A percentile compares a stretch with the other conserved stretches of the same genome.
phyloP scores from a whole-genome alignment of 2,797 vertebrate genomes.

The Glyptemys insculpta region DNA sequence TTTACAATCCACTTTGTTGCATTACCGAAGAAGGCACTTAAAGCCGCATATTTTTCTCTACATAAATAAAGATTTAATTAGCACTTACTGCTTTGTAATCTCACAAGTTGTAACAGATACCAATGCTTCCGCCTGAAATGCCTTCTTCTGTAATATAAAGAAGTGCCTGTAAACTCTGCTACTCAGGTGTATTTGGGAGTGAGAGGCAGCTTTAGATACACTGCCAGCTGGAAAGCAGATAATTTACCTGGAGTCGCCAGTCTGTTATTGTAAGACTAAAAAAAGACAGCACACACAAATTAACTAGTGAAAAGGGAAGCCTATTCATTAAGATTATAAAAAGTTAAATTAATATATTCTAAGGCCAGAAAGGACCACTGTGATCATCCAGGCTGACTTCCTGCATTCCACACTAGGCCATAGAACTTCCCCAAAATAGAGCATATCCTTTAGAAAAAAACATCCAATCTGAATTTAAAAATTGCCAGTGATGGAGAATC shows the following conservation, averaged over 20 bases:
- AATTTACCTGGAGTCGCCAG: not conserved
- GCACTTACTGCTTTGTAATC: conserved; percentile 36
- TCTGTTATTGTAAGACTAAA: conserved; percentile 1
- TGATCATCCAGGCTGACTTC: not conserved
- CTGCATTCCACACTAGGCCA: not conserved
- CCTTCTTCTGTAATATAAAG: conserved; percentile 18
- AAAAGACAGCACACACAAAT: not conserved
- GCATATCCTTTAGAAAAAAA: not conserved
- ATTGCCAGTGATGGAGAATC: not conserved
- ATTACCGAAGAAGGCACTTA: conserved; percentile 45
- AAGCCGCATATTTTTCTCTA: conserved; percentile 31
- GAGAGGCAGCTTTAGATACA: conserved; percentile 13
- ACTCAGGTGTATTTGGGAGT: not conserved
- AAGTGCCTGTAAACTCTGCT: conserved; percentile 13
- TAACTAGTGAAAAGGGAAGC: not conserved
- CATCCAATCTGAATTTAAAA: not conserved
- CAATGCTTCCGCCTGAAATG: conserved; percentile 28
- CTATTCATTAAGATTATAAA: not conserved
- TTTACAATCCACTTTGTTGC: conserved; percentile 46
- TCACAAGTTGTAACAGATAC: conserved; percentile 37
- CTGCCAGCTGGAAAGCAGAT: not conserved
- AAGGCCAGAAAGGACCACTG: not conserved
- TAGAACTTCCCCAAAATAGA: not conserved
- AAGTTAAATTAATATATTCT: not conserved
- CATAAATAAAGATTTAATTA: conserved; percentile 67